phyloP scores from a whole-genome alignment of 2,113 vertebrate species.

The Dromiciops gliroides region DNA sequence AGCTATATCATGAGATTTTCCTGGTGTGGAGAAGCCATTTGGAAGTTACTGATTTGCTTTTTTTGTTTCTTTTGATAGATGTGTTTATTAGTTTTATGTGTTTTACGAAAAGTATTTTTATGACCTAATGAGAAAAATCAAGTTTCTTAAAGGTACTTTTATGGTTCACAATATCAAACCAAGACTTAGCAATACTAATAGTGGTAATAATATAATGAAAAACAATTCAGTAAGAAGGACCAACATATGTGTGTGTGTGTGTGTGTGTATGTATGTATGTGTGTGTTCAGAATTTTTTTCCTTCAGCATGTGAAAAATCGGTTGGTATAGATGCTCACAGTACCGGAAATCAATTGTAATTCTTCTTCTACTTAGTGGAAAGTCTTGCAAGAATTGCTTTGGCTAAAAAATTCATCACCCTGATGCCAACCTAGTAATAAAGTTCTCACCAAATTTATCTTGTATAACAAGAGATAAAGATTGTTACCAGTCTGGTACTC shows the following conservation, averaged over 20 bases:
- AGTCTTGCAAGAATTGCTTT: background rate
- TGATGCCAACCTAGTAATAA: background rate
- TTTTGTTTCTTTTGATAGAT: conserved; percentile 39
- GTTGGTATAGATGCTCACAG: background rate
- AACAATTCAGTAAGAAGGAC: conserved; percentile 34
- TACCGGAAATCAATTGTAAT: background rate
- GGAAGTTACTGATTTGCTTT: background rate
- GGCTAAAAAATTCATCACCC: background rate
- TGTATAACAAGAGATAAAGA: background rate
- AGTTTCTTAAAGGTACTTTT: conserved; percentile 22
- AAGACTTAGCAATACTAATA: background rate
- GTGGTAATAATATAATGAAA: background rate
- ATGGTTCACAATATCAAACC: conserved; percentile 13
- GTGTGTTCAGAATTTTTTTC: background rate
- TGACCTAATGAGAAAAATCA: background rate
- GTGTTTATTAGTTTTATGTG: background rate
- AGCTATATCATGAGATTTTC: conserved; percentile 15
- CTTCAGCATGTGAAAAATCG: background rate
- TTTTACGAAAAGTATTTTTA: conserved; percentile 42
- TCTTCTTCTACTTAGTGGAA: background rate
- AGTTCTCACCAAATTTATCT: background rate
- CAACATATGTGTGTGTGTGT: background rate
- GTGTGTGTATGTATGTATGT: too few relatives aligned
- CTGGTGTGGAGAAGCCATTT: conserved; percentile 1
- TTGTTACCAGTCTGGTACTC: background rate